These are phyloP conservation scores for Melanotaenia pygmaea DNA, from an alignment of 2,797 vertebrate genomes.

Conservation along the genomic window DNA sequence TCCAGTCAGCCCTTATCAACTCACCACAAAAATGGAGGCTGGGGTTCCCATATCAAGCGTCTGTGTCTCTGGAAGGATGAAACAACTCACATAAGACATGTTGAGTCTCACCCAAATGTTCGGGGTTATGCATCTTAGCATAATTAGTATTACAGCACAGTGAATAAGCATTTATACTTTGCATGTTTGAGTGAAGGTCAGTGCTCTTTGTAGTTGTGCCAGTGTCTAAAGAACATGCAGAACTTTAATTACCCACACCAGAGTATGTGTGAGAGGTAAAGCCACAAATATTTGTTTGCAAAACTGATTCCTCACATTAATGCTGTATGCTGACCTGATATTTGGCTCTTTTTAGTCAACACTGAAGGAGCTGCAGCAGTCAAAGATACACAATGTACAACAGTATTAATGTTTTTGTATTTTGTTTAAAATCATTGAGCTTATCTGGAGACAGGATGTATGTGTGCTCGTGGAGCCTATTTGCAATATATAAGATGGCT, in stretches of 20 bases:
- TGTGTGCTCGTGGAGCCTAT: constrained; percentile 17
- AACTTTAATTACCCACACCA: constrained; percentile 34
- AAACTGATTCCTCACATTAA: constrained; percentile 7
- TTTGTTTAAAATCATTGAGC: neutral
- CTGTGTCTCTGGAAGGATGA: constrained; percentile 10
- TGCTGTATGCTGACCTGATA: neutral
- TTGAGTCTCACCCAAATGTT: constrained; percentile 7
- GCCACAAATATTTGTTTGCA: constrained; percentile 24
- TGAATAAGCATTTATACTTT: neutral
- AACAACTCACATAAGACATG: constrained; percentile 13
- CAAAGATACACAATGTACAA: neutral
- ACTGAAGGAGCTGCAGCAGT: constrained; percentile 6
- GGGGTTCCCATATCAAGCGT: constrained; percentile 39
- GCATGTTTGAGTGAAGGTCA: constrained; percentile 19
- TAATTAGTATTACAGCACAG: neutral
- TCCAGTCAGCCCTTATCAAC: constrained; percentile 64
- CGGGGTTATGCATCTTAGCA: neutral
- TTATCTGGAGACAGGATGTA: neutral
- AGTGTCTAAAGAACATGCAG: constrained; percentile 34
- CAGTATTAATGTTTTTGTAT: constrained; percentile 18
- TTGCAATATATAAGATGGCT: constrained; percentile 50
- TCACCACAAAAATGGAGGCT: constrained; percentile 71
- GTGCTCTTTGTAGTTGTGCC: constrained; percentile 14
- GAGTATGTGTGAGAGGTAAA: constrained; percentile 29
- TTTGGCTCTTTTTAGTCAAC: constrained; percentile 1